phyloP scores from a whole-genome alignment of 37 sponge, comb jelly and placozoan genomes.

The Ephydatia muelleri region DNA sequence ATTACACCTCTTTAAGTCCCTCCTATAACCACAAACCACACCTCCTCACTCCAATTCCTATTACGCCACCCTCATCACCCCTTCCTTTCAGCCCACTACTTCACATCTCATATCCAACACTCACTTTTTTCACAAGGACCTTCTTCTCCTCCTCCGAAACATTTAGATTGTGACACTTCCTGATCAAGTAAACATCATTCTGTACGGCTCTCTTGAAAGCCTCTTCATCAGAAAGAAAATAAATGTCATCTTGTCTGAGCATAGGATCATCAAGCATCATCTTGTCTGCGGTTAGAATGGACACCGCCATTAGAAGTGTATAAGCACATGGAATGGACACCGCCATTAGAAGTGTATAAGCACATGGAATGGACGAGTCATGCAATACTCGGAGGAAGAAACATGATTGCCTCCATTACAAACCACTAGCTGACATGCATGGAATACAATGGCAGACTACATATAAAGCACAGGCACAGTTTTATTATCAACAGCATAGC shows the following conservation, averaged over 20 bases:
- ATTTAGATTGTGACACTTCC: slow-evolving; percentile 27
- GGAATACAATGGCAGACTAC: too few relatives aligned
- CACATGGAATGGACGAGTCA: background rate
- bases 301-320: background rate
- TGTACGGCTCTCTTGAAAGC: slow-evolving; percentile 38
- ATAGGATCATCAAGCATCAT: slow-evolving; percentile 47
- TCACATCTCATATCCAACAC: slow-evolving; percentile 17
- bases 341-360: background rate
- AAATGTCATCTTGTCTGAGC: slow-evolving; percentile 25
- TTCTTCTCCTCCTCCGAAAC: slow-evolving; percentile 2
- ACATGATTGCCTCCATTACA: too few relatives aligned
- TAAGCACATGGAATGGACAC: background rate
- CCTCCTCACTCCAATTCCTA: background rate
- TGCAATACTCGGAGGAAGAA: too few relatives aligned
- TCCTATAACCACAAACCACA: too few relatives aligned
- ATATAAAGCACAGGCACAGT: too few relatives aligned
- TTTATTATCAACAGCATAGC: too few relatives aligned
- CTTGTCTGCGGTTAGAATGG: background rate
- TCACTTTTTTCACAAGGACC: background rate
- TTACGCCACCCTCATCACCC: too few relatives aligned
- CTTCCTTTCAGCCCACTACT: slow-evolving; percentile 50
- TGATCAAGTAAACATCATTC: slow-evolving; percentile 41
- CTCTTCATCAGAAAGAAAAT: slow-evolving; percentile 65
- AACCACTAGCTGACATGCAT: too few relatives aligned
- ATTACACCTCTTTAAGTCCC: too few relatives aligned